Evolutionary conservation across 2,797 vertebrate species (phyloP).

Genomic region (Manis pentadactyla): DNA sequence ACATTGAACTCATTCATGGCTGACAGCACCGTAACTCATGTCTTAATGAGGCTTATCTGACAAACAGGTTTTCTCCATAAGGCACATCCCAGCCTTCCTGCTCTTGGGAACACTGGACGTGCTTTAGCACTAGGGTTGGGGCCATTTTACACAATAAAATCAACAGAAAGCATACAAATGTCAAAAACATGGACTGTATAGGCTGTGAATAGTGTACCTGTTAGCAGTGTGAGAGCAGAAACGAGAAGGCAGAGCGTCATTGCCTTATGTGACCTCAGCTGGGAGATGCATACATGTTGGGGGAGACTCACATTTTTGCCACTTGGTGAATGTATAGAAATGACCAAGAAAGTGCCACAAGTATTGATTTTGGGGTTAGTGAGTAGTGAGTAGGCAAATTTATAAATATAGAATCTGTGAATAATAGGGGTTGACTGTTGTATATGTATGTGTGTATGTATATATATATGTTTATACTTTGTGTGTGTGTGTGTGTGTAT

Average conservation of each 20-base stretch:
- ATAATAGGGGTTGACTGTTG: background rate
- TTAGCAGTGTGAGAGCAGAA: background rate
- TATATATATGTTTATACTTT: background rate
- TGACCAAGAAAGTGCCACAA: background rate
- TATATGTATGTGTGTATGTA: too few relatives aligned
- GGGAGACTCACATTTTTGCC: background rate
- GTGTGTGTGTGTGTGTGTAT: too few relatives aligned
- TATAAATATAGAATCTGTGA: background rate
- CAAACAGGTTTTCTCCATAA: background rate
- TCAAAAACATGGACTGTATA: background rate
- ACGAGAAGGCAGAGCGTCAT: too few relatives aligned
- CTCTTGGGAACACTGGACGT: background rate
- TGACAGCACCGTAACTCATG: background rate
- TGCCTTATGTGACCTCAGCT: background rate
- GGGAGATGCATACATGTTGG: fast-evolving
- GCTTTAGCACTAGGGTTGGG: background rate
- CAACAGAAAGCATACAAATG: background rate
- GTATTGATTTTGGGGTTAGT: background rate
- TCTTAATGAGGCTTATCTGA: background rate
- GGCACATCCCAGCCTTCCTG: background rate
- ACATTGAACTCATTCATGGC: background rate
- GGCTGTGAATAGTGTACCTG: background rate
- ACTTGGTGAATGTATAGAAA: fast-evolving
- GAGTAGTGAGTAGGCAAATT: background rate
- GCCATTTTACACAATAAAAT: background rate